Percentiles rank a stretch among this genome's conserved stretches.
Conservation (phyloP, 2,113 vertebrate genomes). For the Mastomys coucha region DNA sequence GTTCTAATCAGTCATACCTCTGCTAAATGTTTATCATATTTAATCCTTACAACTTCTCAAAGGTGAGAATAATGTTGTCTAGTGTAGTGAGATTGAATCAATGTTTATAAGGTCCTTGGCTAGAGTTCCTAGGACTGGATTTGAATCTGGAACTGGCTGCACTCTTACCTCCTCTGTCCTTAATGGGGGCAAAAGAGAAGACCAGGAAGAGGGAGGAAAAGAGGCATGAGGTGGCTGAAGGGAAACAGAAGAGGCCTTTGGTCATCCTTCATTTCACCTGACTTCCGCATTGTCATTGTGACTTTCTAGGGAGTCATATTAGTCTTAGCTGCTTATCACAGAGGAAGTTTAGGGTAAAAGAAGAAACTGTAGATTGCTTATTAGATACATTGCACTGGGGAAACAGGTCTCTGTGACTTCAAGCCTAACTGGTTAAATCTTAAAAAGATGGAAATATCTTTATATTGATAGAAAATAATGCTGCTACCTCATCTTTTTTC, state of each 20-base stretch:
- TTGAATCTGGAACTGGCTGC: neutral
- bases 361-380: neutral
- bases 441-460: conserved; percentile 1
- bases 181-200: neutral
- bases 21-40: neutral
- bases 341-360: neutral
- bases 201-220: neutral
- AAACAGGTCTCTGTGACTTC: neutral
- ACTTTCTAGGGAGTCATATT: neutral
- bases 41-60: neutral
- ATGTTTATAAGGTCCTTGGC: neutral
- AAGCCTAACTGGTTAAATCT: neutral
- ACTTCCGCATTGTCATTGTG: neutral
- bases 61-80: too few relatives aligned
- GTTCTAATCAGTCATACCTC: neutral
- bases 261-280: neutral
- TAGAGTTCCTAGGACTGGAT: neutral
- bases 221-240: accelerated
- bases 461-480: neutral
- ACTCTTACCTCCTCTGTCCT: neutral
- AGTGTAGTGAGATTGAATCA: neutral
- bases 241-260: neutral
- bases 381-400: neutral
- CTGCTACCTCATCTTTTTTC: neutral
- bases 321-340: neutral